Base-by-base conservation (phyloP, 2,888 invertebrate species). In the Sialis lutaria region DNA sequence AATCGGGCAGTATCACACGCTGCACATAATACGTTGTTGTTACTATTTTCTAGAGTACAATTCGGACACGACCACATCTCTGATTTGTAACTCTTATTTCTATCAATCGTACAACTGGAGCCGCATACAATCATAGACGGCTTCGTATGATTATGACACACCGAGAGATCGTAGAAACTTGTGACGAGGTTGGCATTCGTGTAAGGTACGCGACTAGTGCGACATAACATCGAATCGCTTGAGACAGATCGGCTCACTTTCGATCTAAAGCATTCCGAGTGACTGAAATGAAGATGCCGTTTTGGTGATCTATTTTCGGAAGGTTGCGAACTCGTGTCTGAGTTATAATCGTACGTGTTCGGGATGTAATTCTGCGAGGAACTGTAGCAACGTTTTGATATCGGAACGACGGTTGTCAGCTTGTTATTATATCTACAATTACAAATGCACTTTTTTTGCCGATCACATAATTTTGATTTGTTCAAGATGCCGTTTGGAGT, bases 21-120 rank as follows among this genome's bases (percentile, higher is more conserved):
- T 55, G 81, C 81, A 61, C 87, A 87, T 50, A 79, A 72, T 6
- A 75, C 73, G 50, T 74, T 68, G 32, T 74, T 72, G 0, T 73
- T 73, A 45, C 75, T 70, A 64, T 87, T 87, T 53, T 82, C 75
- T 34, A 86, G 64, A 0, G 87, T 87, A 60, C 87, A 87, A 56
- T 81, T 74, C 54, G 73, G 73, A 58, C 83, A 83, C 9, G 79
- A 74, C 83, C 83, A 83, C 45, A 71, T 72, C 54, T 69, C 37
- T 10, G 37, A 10, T 6, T 10, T 37, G 8, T 22, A 42, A 10
- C 10, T 42, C 22, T 31, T 42, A 7, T 31, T 70, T 69, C 54
- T 65, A 66, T 44, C 71, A 60, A 48, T 70, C 70, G 48, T 70
- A 68, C 0, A 69, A 58, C 49, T 68, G 67, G 47, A 67, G 63